Evolutionary conservation across 2,888 invertebrate genomes (phyloP).

Genomic region (Hedychridium roseum): DNA sequence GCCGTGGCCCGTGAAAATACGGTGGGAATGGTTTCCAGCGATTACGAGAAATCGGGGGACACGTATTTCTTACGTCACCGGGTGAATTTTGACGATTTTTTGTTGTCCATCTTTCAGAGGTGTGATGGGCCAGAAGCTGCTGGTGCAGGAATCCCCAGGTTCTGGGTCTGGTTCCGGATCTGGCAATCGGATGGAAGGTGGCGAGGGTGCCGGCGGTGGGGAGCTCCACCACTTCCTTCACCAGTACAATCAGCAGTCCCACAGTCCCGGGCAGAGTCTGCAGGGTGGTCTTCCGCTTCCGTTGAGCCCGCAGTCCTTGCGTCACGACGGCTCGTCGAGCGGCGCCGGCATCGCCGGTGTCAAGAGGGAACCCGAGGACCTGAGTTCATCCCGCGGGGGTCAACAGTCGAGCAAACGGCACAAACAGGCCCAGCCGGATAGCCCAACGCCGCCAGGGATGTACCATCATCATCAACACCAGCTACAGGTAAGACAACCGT

Average conservation of each 20-base stretch:
- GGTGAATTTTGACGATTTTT: too few species aligned
- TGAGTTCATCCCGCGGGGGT: constrained; percentile 67
- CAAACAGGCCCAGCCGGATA: constrained; percentile 57
- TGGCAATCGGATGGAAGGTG: constrained; percentile 58
- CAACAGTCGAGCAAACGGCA: constrained; percentile 56
- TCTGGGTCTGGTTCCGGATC: constrained; percentile 47
- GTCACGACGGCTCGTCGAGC: constrained; percentile 53
- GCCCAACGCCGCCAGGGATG: constrained; percentile 60
- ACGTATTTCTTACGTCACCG: too few species aligned
- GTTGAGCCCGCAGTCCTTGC: constrained; percentile 58
- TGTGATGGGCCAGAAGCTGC: constrained; percentile 62
- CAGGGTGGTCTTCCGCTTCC: constrained; percentile 58
- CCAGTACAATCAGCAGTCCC: constrained; percentile 61
- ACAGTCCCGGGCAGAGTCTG: constrained; percentile 66
- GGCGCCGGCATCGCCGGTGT: constrained; percentile 65
- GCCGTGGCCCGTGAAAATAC: too few species aligned
- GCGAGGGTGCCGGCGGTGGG: constrained; percentile 66
- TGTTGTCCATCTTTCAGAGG: too few species aligned
- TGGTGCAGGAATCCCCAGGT: constrained; percentile 61
- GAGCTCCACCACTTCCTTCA: constrained; percentile 62
- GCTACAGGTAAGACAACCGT: constrained; percentile 49
- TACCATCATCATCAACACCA: constrained; percentile 62
- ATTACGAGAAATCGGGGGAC: too few species aligned
- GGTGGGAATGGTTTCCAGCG: too few species aligned
- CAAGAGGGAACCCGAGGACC: constrained; percentile 84